Evolutionary conservation across 2,888 invertebrate species (phyloP), one percentile per base, ranked within the genome.

Genomic region (Hesperia comma): DNA sequence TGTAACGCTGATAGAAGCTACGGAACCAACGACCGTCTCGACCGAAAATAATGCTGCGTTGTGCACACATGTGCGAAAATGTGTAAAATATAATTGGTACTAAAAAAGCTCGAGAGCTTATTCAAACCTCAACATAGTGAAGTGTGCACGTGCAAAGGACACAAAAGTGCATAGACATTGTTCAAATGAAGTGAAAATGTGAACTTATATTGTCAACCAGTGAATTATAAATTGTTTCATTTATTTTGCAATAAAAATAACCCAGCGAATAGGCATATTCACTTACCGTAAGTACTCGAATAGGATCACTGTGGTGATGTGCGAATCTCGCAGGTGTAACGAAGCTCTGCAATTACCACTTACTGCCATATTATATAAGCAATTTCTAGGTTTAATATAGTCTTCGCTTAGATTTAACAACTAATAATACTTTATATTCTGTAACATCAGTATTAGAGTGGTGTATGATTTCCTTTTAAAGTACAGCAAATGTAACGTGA

Each of bases 301-400:
- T 86, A 84, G 71, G 72, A 79, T 78, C 79, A 76, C 76, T 46
- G 58, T 75, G 81, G 82, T 82, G 82, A 79, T 78, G 80, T 78
- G 83, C 81, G 87, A 90, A 87, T 90, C 90, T 90, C 90, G 85
- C 83, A 79, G 82, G 81, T 81, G 82, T 81, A 77, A 70, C 68
- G 71, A 72, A 70, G 74, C 75, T 77, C 75, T 77, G 73, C 75
- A 75, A 79, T 83, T 85, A 87, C 87, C 86, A 86, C 85, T 84
- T 87, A 91, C 92, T 92, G 92, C 92, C 92, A 91, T 92, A 92
- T 86, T 89, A 90, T 79, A 77, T 90, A 90, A 86, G 88, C 87
- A 83, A 83, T 66, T 70, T 74, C 74, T 87, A 87, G 84, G 78
- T 85, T 79, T 84, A 88, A 85, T 82, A 83, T 88, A 88, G 86